Base-by-base conservation (phyloP, 2,113 vertebrate species). In the Ondatra zibethicus region DNA sequence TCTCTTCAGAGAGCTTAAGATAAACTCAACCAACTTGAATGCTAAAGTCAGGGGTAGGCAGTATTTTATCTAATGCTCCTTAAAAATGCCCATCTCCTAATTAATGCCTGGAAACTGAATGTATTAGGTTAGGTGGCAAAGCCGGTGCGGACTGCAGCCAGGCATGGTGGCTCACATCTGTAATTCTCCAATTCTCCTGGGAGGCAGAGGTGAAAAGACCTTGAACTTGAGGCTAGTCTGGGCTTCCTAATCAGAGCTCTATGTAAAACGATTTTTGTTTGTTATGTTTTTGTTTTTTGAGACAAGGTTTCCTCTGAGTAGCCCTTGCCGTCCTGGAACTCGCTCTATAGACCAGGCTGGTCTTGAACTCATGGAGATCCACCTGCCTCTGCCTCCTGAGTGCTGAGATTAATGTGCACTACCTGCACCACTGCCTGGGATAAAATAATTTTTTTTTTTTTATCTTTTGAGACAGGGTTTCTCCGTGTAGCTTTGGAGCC, bases 1-100 rank as follows among this genome's bases (percentile, higher is more conserved):
- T 66, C 19, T 63, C 76, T 50, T 89, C 55, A 89, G 16, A 52
- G 68, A 94, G 55, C 6, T 1, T 27, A 77, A 77, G 36, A 63
- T 58, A 85, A 85, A 90, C 86, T 77, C 90, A 88, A n/a, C 33
- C 47, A 96, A 45, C 39, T 50, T 47, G 58, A 88, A 66, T 42
- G 23, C 12, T 29, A 42, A 86, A 72, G n/a, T 70, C 25, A 19
- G 70, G n/a, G 66, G 31, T 66, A 39, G 45, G 3, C 52, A 45
- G 39, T 61, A 31, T 85, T 58, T 82, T 12, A n/a, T 45, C 27
- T 65, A 85, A 42, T 31, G 27, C 16, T 66, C 12, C n/a, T 75
- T 91, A 73, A 52, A 63, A 39, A 77, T 50, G 50, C 90, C 25
- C 27, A 21, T 16, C 65, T 36, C 85, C 31, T 50, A 50, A 36